phyloP scores from a whole-genome alignment of 2,888 invertebrate genomes.

The Melitaea athalia region DNA sequence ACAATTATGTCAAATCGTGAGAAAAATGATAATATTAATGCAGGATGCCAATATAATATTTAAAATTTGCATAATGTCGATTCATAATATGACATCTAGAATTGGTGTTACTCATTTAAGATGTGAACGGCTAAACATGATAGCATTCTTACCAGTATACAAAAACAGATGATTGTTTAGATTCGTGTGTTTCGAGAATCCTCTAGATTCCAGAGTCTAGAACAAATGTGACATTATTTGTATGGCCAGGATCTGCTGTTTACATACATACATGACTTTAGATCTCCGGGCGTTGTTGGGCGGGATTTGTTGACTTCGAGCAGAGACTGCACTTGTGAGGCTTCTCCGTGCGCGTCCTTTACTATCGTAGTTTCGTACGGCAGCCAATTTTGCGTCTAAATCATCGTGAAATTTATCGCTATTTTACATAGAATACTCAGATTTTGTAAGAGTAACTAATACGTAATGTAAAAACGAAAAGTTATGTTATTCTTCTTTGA shows the following conservation, averaged over 20 bases:
- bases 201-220: too few relatives aligned
- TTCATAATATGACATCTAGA: background rate
- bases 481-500: too few relatives aligned
- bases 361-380: too few relatives aligned
- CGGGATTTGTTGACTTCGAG: slow-evolving; percentile 97
- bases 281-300: slow-evolving; percentile 97
- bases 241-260: slow-evolving; percentile 99
- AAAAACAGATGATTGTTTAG: slow-evolving; percentile 96
- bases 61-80: background rate
- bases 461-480: too few relatives aligned
- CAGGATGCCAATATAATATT: background rate
- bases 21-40: too few relatives aligned
- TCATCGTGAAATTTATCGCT: too few relatives aligned
- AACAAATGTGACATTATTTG: slow-evolving; percentile 96
- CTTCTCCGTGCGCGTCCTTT: slow-evolving; percentile 79
- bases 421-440: too few relatives aligned
- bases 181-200: slow-evolving; percentile 98
- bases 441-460: too few relatives aligned
- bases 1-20: too few relatives aligned
- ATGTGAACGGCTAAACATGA: background rate
- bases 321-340: slow-evolving; percentile 97
- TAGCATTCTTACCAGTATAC: slow-evolving; percentile 88
- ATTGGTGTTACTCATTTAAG: background rate
- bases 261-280: slow-evolving; percentile 98
- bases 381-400: too few relatives aligned